These are phyloP conservation scores for Xyrichtys novacula DNA, from an alignment of 2,797 vertebrate species.

Conservation along the genomic window DNA sequence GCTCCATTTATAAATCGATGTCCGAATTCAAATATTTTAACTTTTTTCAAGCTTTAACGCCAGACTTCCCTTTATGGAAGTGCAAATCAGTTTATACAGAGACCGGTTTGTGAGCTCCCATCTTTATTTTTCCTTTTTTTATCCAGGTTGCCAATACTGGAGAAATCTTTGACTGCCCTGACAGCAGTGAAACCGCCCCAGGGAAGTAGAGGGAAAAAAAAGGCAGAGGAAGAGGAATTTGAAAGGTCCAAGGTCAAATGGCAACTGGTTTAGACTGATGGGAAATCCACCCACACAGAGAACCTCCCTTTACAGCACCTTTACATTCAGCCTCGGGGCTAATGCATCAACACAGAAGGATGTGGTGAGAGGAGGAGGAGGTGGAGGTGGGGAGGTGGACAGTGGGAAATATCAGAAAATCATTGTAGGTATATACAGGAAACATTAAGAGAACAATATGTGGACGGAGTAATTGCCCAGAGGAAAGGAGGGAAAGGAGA, in stretches of 20 bases:
- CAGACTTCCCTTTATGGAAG: neutral
- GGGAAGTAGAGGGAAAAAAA: conserved; percentile 16
- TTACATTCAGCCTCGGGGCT: conserved; percentile 41
- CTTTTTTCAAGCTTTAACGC: neutral
- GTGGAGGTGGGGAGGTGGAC: neutral
- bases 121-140: neutral
- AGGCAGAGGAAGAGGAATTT: conserved; percentile 13
- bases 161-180: conserved; percentile 34
- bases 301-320: conserved; percentile 3
- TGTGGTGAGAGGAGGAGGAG: conserved; percentile 11
- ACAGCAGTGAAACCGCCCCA: conserved; percentile 41
- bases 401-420: conserved; percentile 5
- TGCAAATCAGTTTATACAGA: neutral
- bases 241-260: conserved; percentile 59
- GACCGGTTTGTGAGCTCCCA: neutral
- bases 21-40: neutral
- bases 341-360: conserved; percentile 13
- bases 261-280: conserved; percentile 42
- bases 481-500: conserved; percentile 5
- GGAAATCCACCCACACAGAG: conserved; percentile 57
- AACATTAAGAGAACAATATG: neutral
- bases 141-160: neutral
- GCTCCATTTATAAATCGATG: neutral
- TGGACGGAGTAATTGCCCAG: neutral
- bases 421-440: too few species aligned